Base-by-base conservation (phyloP, 2,797 vertebrate genomes). In the Tauraco hartlaubi region DNA sequence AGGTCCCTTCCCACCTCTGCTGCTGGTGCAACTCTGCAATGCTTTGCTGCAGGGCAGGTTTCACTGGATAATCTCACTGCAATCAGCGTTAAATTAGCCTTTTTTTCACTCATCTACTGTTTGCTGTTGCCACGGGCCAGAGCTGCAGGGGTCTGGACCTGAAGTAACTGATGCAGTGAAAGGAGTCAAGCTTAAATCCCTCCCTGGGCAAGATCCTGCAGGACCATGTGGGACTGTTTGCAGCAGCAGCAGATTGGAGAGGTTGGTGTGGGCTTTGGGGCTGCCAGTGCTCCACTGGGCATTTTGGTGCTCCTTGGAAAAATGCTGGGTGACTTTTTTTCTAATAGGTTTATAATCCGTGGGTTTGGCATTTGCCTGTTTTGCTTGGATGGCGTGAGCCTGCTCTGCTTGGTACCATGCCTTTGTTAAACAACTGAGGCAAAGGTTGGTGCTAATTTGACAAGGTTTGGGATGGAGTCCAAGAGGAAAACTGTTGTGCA, bases 191-290 rank as follows among this genome's bases (percentile, higher is more conserved):
- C n/a, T 86, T 26, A 58, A 58, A 35, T 62, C 51, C 22, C 20
- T 74, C 29, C 64, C 37, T 46, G 66, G 41, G 26, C 29, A 82
- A 63, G 56, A 62, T 31, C 39, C 48, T 44, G 49, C 58, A 72
- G 77, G 66, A 52, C 1, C 5, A 0, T 18, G 31, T 19, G 22
- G 69, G 39, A 55, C 12, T 0, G 0, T n/a, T 74, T 66, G 69
- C 39, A 74, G 66, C 39, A 68, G 89, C 19, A 61, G 31, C n/a
- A 35, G 54, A 37, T 15, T 55, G 48, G 52, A 69, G 73, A 46
- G 43, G n/a, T 15, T 86, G 68, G 18, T 0, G 0, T n/a, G 39
- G 48, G 9, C 22, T 33, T 76, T 2, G 6, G 39, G 48, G 25
- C 14, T 81, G 46, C 43, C 82, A 77, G 56, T 0, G 0, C 51